phyloP scores from a whole-genome alignment of 2,888 invertebrate genomes.

The Troides aeacus region DNA sequence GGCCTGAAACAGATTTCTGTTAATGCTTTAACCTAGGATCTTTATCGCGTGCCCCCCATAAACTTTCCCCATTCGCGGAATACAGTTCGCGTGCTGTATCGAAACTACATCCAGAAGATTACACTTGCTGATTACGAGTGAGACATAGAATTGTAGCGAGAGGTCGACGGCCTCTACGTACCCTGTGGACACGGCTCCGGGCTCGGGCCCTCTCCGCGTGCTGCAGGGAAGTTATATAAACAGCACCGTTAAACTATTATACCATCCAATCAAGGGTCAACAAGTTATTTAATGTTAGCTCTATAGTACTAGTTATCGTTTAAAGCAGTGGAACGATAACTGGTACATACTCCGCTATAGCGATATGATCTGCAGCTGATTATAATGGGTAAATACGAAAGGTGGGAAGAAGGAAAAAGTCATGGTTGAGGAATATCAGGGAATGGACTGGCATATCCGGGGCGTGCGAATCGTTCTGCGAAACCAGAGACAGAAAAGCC shows the following conservation, averaged over 20 bases:
- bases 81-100: not conserved
- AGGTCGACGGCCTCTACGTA: constrained; percentile 13
- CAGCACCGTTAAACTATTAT: constrained; percentile 8
- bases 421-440: too few species aligned
- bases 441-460: too few species aligned
- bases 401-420: too few species aligned
- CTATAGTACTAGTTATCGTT: not conserved
- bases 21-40: too few species aligned
- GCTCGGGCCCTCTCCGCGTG: not conserved
- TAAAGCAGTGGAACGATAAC: too few species aligned
- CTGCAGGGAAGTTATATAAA: constrained; percentile 7
- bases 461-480: too few species aligned
- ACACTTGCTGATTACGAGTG: not conserved
- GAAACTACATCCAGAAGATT: constrained; percentile 10
- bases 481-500: too few species aligned
- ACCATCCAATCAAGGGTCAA: constrained; percentile 9
- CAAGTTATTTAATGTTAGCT: constrained; percentile 3
- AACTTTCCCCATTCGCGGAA: not conserved
- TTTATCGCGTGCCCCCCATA: too few species aligned
- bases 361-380: too few species aligned
- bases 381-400: too few species aligned
- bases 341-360: too few species aligned
- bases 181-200: not conserved
- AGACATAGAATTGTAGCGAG: constrained; percentile 3
- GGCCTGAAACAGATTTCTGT: too few species aligned